phyloP scores from a whole-genome alignment of 2,888 invertebrate species.

The Agrochola macilenta region DNA sequence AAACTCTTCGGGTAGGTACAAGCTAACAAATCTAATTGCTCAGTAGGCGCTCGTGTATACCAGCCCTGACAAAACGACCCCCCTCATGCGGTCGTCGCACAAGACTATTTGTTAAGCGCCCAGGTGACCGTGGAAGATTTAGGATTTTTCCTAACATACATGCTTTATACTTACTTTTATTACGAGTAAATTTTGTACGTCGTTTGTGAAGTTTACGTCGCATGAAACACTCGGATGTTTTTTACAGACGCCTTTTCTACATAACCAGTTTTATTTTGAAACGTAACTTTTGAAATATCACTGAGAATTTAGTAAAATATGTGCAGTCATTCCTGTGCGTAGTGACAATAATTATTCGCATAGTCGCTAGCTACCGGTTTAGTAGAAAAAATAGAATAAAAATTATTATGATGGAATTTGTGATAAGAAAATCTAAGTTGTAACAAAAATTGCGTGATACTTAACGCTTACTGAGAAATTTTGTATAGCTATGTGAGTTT shows the following conservation, averaged over 20 bases:
- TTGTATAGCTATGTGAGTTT: conserved; percentile 48
- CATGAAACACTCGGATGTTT: conserved; percentile 56
- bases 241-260: conserved; percentile 53
- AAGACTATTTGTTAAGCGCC: conserved; percentile 84
- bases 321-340: conserved; percentile 57
- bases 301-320: conserved; percentile 52
- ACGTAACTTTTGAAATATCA: conserved; percentile 53
- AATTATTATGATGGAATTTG: conserved; percentile 64
- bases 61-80: conserved; percentile 85
- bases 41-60: conserved; percentile 88
- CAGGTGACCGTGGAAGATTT: conserved; percentile 82
- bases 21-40: conserved; percentile 91
- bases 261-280: conserved; percentile 57
- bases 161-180: conserved; percentile 60
- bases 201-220: conserved; percentile 52
- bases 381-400: conserved; percentile 58
- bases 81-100: conserved; percentile 81
- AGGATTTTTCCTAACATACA: conserved; percentile 65
- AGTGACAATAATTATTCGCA: conserved; percentile 57
- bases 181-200: conserved; percentile 58
- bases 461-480: conserved; percentile 66
- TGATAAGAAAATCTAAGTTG: conserved; percentile 62
- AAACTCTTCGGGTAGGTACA: conserved; percentile 88
- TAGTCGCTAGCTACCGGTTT: conserved; percentile 49
- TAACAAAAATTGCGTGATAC: conserved; percentile 64